A percentile compares a stretch with the other conserved stretches of the same genome.
Evolutionary conservation across 2,797 vertebrate genomes (phyloP).

Genomic region (Danio albolineatus): DNA sequence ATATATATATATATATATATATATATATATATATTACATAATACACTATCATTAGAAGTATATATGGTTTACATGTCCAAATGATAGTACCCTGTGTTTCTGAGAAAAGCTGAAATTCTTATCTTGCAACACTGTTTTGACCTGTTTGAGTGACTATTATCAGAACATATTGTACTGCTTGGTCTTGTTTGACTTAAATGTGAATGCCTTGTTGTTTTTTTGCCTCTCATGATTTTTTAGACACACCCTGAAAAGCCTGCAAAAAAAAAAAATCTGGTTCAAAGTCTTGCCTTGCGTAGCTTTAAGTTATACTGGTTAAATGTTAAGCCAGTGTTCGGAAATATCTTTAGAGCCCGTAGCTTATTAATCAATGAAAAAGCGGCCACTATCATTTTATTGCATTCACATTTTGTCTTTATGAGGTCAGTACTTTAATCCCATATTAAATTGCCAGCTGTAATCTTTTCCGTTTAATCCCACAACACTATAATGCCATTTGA

Average conservation of each 20-base stretch:
- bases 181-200: background rate
- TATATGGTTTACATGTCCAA: background rate
- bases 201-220: background rate
- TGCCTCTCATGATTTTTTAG: background rate
- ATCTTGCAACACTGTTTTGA: background rate
- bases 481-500: background rate
- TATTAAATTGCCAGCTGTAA: conserved; percentile 24
- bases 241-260: conserved; percentile 5
- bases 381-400: background rate
- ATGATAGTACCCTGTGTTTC: background rate
- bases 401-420: background rate
- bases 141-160: background rate
- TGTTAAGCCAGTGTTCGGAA: background rate
- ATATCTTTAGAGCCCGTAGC: background rate
- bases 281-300: conserved; percentile 6
- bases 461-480: background rate
- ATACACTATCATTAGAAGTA: no score
- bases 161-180: conserved; percentile 11
- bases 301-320: conserved; percentile 26
- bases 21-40: no score
- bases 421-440: conserved; percentile 17
- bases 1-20: no score
- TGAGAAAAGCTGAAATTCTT: background rate
- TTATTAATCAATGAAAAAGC: background rate
- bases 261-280: background rate